Evolutionary conservation across 2,113 vertebrate genomes (phyloP), one percentile per base, ranked within the genome.

Genomic region (Xyrauchen texanus): DNA sequence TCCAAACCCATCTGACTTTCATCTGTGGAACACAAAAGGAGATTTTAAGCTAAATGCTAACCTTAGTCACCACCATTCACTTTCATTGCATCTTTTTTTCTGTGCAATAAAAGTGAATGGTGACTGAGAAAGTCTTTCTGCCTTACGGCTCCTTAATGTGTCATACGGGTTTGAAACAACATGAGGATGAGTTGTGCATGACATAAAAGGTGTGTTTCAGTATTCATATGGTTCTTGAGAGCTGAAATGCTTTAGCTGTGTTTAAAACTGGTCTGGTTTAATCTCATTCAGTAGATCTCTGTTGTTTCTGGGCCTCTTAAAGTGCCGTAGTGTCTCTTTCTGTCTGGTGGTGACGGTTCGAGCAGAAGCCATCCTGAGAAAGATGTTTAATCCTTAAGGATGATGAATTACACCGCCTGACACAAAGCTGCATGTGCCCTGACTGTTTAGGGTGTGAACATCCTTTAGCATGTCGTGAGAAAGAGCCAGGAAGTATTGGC

Each of bases 401-500:
- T 77, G 74, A 80, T 77, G 51, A 73, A 77, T 77, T 73, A 34
- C 16, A n/a, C 52, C 0, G 55, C 15, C 34, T 77, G 77, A 47
- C n/a, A n/a, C 52, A 52, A n/a, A 76, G 66, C 60, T 60, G 55
- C 76, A 66, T 61, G 60, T 45, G 76, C 51, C 8, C 47, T 34
- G 16, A 21, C 11, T n/a, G 47, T 44, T 34, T 3, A 47, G 65
- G 52, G 42, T 21, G 2, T 10, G 8, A 44, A 62, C n/a, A 47
- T 64, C 52, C 60, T 68, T 67, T 45, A 78, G n/a, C 60, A 57
- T 13, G 45, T 1, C n/a, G 47, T 1, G 1, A 70, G 61, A 76
- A 34, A 66, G 55, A 65, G 10, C n/a, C 5, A 52, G 53, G 64
- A 53, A 49, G 74, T 55, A 7, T 6, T 1, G 5, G 12, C 47